phyloP scores from a whole-genome alignment of 2,888 invertebrate species.

The Pseudeuparius sepicola region DNA sequence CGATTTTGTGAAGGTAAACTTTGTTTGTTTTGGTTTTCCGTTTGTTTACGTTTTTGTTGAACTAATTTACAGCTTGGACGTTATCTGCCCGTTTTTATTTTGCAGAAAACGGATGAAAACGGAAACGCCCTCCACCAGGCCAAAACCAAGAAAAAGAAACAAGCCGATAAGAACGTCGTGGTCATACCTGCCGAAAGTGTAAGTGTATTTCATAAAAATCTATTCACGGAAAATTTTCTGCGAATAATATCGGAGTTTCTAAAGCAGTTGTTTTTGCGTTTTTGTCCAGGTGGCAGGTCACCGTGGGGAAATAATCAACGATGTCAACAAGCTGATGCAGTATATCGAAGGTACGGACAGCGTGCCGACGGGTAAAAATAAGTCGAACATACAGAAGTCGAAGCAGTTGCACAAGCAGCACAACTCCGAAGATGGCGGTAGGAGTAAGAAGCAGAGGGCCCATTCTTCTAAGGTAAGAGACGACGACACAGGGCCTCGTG shows the following conservation, averaged over 20 bases:
- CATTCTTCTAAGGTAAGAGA: slow-evolving; percentile 26
- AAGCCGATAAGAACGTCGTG: slow-evolving; percentile 40
- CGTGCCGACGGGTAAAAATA: slow-evolving; percentile 30
- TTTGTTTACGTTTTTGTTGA: no score
- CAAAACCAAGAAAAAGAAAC: slow-evolving; percentile 51
- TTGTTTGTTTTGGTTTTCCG: no score
- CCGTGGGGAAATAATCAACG: slow-evolving; percentile 56
- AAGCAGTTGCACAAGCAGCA: slow-evolving; percentile 31
- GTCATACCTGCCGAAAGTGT: slow-evolving; percentile 40
- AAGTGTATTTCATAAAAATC: no score
- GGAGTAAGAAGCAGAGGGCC: slow-evolving; percentile 30
- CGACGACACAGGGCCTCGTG: slow-evolving; percentile 30
- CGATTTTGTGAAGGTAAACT: no score
- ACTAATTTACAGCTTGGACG: no score
- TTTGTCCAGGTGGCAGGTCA: slow-evolving; percentile 58
- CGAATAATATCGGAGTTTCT: no score
- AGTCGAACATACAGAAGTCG: slow-evolving; percentile 27
- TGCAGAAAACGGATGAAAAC: no score
- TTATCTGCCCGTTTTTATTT: no score
- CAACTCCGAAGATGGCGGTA: slow-evolving; percentile 25
- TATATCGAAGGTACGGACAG: slow-evolving; percentile 64
- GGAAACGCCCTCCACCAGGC: slow-evolving; percentile 58
- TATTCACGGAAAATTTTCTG: no score
- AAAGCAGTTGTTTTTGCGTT: no score
- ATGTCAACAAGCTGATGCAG: slow-evolving; percentile 65